Conservation (phyloP, 2,888 invertebrate species). For the Athalia cordata region DNA sequence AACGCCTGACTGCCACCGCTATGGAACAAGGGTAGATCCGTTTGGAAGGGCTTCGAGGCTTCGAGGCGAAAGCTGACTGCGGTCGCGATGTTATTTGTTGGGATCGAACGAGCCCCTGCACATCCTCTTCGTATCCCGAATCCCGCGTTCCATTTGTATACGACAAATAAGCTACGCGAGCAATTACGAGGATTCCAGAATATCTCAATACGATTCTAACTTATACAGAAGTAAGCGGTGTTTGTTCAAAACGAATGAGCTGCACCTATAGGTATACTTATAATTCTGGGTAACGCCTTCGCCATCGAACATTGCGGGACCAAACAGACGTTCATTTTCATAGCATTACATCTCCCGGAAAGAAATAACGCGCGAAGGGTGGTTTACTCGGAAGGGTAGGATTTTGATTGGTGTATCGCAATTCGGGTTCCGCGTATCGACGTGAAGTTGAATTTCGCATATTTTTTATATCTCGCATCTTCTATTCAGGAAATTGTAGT, state of each 20-base stretch:
- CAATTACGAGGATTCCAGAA: constrained; percentile 53
- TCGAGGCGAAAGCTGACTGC: constrained; percentile 48
- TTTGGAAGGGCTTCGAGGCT: constrained; percentile 47
- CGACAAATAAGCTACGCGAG: constrained; percentile 64
- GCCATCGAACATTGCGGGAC: too few relatives aligned
- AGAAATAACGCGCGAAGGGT: too few relatives aligned
- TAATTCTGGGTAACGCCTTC: too few relatives aligned
- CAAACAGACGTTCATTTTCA: too few relatives aligned
- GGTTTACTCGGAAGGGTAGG: too few relatives aligned
- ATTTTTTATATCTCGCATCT: too few relatives aligned
- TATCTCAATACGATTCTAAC: constrained; percentile 54
- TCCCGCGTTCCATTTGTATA: constrained; percentile 58
- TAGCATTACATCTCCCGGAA: too few relatives aligned
- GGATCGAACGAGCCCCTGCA: constrained; percentile 55
- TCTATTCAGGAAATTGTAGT: too few relatives aligned
- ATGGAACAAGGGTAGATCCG: constrained; percentile 47
- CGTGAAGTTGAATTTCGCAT: too few relatives aligned
- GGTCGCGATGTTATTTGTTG: constrained; percentile 60
- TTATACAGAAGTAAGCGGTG: constrained; percentile 25
- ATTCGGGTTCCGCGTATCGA: too few relatives aligned
- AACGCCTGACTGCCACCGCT: constrained; percentile 54
- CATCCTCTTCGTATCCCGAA: constrained; percentile 41
- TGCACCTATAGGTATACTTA: too few relatives aligned
- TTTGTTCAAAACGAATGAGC: background rate
- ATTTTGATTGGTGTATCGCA: too few relatives aligned